Evolutionary conservation across 2,888 invertebrate species (phyloP), one percentile per base, ranked within the genome.

Genomic region (Parnassius smintheus): DNA sequence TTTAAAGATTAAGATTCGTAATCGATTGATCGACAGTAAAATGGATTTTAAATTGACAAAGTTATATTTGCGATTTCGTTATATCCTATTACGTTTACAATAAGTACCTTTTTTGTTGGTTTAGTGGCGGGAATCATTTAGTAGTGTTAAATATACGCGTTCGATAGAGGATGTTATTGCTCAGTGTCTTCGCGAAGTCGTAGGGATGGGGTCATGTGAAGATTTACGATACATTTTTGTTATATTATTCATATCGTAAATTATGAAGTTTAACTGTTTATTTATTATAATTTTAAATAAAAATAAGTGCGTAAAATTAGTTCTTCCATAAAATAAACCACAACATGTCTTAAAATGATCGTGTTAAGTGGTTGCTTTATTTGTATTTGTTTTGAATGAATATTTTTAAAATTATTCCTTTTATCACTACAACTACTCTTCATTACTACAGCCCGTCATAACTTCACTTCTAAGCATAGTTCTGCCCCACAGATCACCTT

Each of bases 141-240:
- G 70, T 75, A 70, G 80, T 80, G 80, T 79, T 84, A 80, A 84
- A 81, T 84, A 80, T 81, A 80, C 75, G 73, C 76, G 74, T 77
- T 72, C 74, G 78, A 74, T 70, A 71, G 73, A 85, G 85, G 85
- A 86, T 85, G 86, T 83, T 84, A 86, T 86, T 85, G 82, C 79
- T 86, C 86, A 86, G 85, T 86, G 86, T 86, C 86, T 82, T 82
- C 80, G 73, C 68, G 74, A 68, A 73, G 70, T 72, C 75, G 71
- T 83, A 86, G 85, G 80, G 83, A 74, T 81, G 82, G 76, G 76
- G 75, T 48, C 56, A 49, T 49, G 59, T 52, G 59, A 60, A 64
- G 59, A 60, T 59, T 64, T 70, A 64, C 68, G 68, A 68, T 70
- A 75, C 72, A 68, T 64, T 63, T 68, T 66, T 68, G 66, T 72